Percentiles rank a stretch among this genome's conserved stretches.
phyloP scores from a whole-genome alignment of 2,797 vertebrate species.

The Sarcoramphus papa region DNA sequence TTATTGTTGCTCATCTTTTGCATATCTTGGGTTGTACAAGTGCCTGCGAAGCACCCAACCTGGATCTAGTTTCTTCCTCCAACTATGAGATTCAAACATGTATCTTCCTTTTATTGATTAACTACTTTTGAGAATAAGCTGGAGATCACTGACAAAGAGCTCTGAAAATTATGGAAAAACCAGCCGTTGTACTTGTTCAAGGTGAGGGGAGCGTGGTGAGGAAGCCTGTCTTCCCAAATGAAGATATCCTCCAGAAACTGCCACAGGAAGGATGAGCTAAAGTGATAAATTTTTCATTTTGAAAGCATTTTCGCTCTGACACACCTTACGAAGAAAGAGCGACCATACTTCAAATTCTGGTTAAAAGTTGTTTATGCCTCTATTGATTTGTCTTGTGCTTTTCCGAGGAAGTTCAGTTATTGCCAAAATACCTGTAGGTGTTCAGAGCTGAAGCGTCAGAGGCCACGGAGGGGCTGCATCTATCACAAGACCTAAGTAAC shows the following conservation, averaged over 20 bases:
- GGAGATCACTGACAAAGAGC: not conserved
- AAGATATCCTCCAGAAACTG: not conserved
- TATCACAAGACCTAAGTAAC: not conserved
- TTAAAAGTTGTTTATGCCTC: not conserved
- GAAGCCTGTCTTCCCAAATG: not conserved
- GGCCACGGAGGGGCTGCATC: not conserved
- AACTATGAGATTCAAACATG: not conserved
- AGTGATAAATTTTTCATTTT: not conserved
- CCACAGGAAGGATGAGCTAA: not conserved
- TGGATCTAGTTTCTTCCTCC: not conserved
- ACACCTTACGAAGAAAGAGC: not conserved
- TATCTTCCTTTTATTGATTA: not conserved
- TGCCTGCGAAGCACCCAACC: not conserved
- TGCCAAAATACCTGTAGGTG: not conserved
- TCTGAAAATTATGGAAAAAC: not conserved
- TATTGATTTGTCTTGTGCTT: not conserved
- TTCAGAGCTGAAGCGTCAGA: not conserved
- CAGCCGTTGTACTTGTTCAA: not conserved
- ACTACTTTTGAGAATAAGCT: not conserved
- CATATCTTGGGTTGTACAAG: not conserved
- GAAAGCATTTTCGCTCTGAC: not conserved
- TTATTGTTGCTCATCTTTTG: not conserved
- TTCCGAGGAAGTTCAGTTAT: not conserved
- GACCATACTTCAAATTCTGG: not conserved
- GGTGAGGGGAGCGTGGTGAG: not conserved